Base-by-base conservation (phyloP, 2,113 vertebrate genomes). In the Reinhardtius hippoglossoides region DNA sequence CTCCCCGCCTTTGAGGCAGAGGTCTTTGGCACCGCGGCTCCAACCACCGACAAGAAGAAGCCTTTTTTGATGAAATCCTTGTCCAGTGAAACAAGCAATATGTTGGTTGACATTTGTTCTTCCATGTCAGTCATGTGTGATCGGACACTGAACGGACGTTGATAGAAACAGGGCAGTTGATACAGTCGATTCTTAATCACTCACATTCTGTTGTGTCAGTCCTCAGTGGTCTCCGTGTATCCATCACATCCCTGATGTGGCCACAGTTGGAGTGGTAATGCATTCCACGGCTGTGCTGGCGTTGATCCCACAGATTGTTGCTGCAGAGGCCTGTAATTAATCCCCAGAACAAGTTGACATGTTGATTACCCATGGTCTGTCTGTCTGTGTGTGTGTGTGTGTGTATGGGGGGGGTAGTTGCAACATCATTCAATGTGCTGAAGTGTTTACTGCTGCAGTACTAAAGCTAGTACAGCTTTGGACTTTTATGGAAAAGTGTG, bases 331-430 rank as follows among this genome's bases (percentile, higher is more conserved):
- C 44, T 40, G 23, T 66, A 62, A 82, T 76, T 70, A 76, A 55
- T 21, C 31, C 3, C 18, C 31, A 44, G 62, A 71, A 63, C 74
- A 74, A 21, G 37, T 12, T 86, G 81, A 81, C 71, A 78, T 86
- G 50, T 56, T 35, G 18, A 67, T 86, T 86, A 78, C 69, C 26
- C 20, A 63, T 44, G 9, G 35, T 31, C n/a, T 70, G 21, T 61
- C 26, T 9, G 60, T 40, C 48, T 27, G 5, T 27, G 27, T 27
- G 27, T 27, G 4, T 5, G 55, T 9, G 59, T 46, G 59, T 4
- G 23, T 64, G 52, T 55, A 18, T 24, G 9, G 4, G 50, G 8
- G 8, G 54, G 15, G 20, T 48, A 48, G 4, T 15, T 26, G 44
- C 50, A 9, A 8, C 50, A 54, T 54, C 50, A 54, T 54, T 54